Conservation (phyloP, 92 coral and sea anemone genomes). For the Virgularia gustaviana region DNA sequence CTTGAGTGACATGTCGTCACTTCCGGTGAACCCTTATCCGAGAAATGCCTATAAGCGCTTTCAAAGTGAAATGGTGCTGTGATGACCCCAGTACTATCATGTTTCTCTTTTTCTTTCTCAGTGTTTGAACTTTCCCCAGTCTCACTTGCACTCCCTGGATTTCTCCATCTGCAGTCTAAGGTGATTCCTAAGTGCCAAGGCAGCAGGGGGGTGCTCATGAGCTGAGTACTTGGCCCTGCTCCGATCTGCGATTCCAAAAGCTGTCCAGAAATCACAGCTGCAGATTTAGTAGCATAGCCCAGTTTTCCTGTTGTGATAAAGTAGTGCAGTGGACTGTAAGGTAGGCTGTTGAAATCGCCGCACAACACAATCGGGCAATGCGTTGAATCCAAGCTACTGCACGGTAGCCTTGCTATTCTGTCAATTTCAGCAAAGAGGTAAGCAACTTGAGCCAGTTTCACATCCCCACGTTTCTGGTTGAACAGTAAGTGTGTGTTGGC, state of each 20-base stretch:
- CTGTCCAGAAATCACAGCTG: conserved; percentile 86
- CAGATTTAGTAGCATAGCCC: conserved; percentile 56
- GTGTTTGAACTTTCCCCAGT: conserved; percentile 1
- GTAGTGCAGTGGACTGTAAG: conserved; percentile 73
- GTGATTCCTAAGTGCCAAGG: conserved; percentile 71
- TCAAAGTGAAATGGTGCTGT: conserved; percentile 49
- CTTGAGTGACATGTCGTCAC: conserved; percentile 81
- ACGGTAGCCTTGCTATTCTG: conserved; percentile 42
- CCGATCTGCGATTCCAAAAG: conserved; percentile 31
- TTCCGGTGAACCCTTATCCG: conserved; percentile 51
- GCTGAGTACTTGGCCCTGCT: conserved; percentile 20
- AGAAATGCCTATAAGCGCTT: conserved; percentile 74
- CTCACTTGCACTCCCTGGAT: not conserved
- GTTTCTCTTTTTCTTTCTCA: conserved; percentile 30
- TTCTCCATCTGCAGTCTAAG: conserved; percentile 41
- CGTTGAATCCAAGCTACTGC: conserved; percentile 18
- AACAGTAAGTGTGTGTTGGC: conserved; percentile 89
- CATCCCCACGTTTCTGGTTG: conserved; percentile 88
- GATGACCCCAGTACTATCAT: conserved; percentile 1
- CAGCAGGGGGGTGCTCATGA: conserved; percentile 56
- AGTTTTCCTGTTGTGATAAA: conserved; percentile 59
- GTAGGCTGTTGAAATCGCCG: conserved; percentile 89
- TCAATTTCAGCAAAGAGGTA: conserved; percentile 79
- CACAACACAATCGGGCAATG: conserved; percentile 67
- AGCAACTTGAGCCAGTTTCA: conserved; percentile 80